These are phyloP conservation scores for Zaprionus ghesquierei DNA, from an alignment of 1,140 invertebrate species.

Conservation along the genomic window DNA sequence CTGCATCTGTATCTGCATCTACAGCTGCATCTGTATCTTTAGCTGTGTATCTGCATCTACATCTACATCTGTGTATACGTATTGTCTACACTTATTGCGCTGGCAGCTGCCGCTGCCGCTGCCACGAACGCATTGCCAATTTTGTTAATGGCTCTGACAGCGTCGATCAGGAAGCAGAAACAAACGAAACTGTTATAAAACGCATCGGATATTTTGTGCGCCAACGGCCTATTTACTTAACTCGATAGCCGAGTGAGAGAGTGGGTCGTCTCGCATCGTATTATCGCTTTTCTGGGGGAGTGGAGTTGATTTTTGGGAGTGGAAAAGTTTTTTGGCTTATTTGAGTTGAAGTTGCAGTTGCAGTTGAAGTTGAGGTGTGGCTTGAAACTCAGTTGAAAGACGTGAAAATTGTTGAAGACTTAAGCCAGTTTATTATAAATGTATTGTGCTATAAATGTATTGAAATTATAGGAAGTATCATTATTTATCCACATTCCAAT, in stretches of 20 bases:
- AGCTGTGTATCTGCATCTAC: constrained; percentile 8
- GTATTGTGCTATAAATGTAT: background rate
- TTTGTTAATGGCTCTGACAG: constrained; percentile 69
- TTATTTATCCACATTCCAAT: background rate
- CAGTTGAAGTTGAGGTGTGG: constrained; percentile 4
- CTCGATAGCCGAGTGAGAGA: background rate
- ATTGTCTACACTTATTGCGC: background rate
- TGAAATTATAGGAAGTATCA: background rate
- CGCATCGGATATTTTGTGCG: constrained; percentile 47
- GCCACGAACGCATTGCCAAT: constrained; percentile 52
- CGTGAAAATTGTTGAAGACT: background rate
- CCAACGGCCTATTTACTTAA: constrained; percentile 46
- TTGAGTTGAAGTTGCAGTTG: too few species aligned
- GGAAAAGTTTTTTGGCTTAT: constrained; percentile 1
- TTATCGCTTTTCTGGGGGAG: background rate
- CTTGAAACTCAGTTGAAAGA: background rate
- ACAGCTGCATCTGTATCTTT: constrained; percentile 25
- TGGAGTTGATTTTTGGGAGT: background rate
- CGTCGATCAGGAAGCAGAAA: constrained; percentile 59
- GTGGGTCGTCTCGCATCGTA: background rate
- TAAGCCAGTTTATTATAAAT: background rate
- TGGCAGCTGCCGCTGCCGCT: constrained; percentile 54
- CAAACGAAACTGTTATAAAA: constrained; percentile 62
- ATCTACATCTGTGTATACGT: background rate
- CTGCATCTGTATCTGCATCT: constrained; percentile 1